Percentiles rank a stretch among this genome's conserved stretches.
phyloP scores from a whole-genome alignment of 2,113 vertebrate genomes.

The Protobothrops flavoviridis region DNA sequence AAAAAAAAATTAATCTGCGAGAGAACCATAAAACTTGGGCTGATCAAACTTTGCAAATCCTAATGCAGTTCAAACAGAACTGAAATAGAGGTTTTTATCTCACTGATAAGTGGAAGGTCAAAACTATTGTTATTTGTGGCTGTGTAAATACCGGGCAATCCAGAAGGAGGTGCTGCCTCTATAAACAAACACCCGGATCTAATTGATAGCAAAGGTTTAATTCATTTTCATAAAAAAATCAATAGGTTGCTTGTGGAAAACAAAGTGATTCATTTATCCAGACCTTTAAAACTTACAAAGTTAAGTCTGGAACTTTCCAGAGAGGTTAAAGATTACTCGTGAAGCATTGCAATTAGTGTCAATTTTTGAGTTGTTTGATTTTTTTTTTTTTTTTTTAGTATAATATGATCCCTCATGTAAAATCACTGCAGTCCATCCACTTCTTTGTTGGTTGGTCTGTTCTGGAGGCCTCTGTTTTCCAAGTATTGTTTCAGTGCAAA shows the following conservation, averaged over 20 bases:
- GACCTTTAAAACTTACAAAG: slow-evolving; percentile 58
- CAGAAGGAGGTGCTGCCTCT: slow-evolving; percentile 31
- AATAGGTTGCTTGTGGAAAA: slow-evolving; percentile 60
- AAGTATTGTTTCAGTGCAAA: background rate
- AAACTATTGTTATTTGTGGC: slow-evolving; percentile 40
- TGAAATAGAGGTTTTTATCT: slow-evolving; percentile 64
- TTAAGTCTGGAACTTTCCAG: slow-evolving; percentile 37
- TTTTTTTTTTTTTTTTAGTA: slow-evolving; percentile 51
- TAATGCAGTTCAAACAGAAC: slow-evolving; percentile 54
- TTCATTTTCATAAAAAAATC: slow-evolving; percentile 68
- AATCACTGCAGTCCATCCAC: slow-evolving; percentile 9
- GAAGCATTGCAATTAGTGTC: slow-evolving; percentile 46
- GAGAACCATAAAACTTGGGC: slow-evolving; percentile 42
- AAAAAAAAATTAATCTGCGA: slow-evolving; percentile 53
- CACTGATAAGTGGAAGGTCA: slow-evolving; percentile 39
- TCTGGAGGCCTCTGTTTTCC: background rate
- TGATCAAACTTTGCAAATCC: slow-evolving; percentile 41
- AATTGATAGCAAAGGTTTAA: slow-evolving; percentile 65
- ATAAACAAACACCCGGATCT: slow-evolving; percentile 41
- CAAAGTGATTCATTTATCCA: slow-evolving; percentile 65
- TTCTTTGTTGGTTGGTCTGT: background rate
- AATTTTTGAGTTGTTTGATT: slow-evolving; percentile 52
- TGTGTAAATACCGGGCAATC: slow-evolving; percentile 58
- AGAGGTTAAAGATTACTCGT: slow-evolving; percentile 60
- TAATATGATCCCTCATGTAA: slow-evolving; percentile 36